Evolutionary conservation across 2,113 vertebrate species (phyloP), one percentile per base, ranked within the genome.

Genomic region (Pelmatolapia mariae): DNA sequence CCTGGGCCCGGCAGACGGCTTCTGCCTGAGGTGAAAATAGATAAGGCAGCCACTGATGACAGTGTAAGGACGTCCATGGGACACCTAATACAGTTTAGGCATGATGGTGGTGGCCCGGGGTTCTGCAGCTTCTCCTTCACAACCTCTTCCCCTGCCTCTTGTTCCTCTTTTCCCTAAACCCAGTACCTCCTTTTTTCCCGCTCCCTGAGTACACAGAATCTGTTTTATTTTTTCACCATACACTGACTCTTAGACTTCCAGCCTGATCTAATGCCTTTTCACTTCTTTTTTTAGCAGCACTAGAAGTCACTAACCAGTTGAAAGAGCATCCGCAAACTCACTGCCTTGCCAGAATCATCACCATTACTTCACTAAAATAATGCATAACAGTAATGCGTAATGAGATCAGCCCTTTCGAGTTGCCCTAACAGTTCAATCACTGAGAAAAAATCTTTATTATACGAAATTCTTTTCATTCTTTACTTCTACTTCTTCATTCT

Each of bases 1-100:
- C 97, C 98, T 0, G 98, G 98, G 94, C 97, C 97, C 3, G 97
- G 97, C 10, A 98, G 98, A 86, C 97, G 98, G 80, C 98, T 99
- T 93, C 97, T 99, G 98, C 98, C 98, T 95, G 99, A 99, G 98
- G 99, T 99, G 97, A 98, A 96, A 97, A 97, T 96, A 96, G 97
- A 97, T 97, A 96, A 96, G 97, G 98, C 98, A 97, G 98, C 98
- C 97, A 95, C 97, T 90, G 96, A 95, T 45, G 96, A 96, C 95
- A 96, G 97, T 93, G 97, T 96, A 97, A 98, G 98, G 97, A 97
- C 93, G 97, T 94, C 94, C 93, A 88, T 92, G 94, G 90, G 96
- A 93, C 95, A 96, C 94, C 84, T 86, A 76, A 95, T 95, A 95
- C 84, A 96, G 97, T 96, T 68, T 95, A 97, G 98, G 98, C 97